Conservation (phyloP, 2,113 vertebrate genomes). For the Paramisgurnus dabryanus region DNA sequence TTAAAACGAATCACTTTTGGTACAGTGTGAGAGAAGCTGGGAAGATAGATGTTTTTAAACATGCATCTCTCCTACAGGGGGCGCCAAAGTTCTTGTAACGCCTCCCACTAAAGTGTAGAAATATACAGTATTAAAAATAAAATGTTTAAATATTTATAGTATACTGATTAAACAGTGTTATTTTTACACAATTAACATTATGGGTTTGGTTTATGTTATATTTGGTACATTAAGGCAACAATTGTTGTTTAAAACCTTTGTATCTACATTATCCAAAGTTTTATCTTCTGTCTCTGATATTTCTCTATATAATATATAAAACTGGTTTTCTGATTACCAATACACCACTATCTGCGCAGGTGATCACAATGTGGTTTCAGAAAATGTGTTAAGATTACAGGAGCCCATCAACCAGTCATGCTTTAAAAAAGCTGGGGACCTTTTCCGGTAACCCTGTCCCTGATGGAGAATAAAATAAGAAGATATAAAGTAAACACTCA, state of each 20-base stretch:
- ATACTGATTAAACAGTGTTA: too few species aligned
- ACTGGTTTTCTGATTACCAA: neutral
- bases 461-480: neutral
- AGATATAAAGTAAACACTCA: neutral
- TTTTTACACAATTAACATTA: too few species aligned
- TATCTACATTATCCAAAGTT: too few species aligned
- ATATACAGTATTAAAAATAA: too few species aligned
- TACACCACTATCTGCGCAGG: neutral
- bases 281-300: neutral
- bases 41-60: neutral
- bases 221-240: too few species aligned
- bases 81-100: conserved; percentile 29
- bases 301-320: neutral
- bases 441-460: neutral
- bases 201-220: too few species aligned
- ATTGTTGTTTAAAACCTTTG: too few species aligned
- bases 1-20: neutral
- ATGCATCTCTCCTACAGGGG: conserved; percentile 1
- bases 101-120: neutral
- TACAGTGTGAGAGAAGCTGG: neutral
- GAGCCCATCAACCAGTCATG: conserved; percentile 12
- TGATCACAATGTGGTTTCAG: conserved; percentile 1
- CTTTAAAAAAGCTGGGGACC: conserved; percentile 24
- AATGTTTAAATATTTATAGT: too few species aligned
- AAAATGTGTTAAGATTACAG: conserved; percentile 18